Evolutionary conservation across 2,888 invertebrate genomes (phyloP), one percentile per base, ranked within the genome.

Genomic region (Amblyjoppa proteus): DNA sequence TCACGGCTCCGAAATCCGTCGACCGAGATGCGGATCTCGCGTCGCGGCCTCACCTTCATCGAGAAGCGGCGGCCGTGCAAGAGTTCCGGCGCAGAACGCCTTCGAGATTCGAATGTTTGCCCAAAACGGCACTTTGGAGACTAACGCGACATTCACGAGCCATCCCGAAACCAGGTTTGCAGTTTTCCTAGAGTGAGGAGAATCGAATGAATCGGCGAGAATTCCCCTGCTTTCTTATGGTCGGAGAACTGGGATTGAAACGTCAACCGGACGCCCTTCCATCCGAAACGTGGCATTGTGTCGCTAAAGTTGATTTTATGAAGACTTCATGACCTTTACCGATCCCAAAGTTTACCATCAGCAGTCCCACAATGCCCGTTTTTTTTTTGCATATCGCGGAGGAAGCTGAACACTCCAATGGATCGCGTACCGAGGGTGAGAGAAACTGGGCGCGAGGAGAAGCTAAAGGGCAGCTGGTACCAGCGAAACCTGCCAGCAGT

Each of bases 251-350:
- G 25, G 16, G 70, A 86, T 92, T 92, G 92, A 92, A 91, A 92
- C 87, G 91, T 92, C 92, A 91, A 86, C 84, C 87, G 83, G 83
- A 85, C 49, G 64, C 75, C 61, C 81, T 85, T 77, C 88, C 89
- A 86, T 89, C 83, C 88, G 81, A 83, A 82, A 89, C 84, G 84
- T 76, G 71, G 81, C 70, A 86, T 85, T 86, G 85, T 85, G 84
- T 84, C 79, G 81, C 82, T 90, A 90, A 90, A 91, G 90, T 92
- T 91, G 90, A 88, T 91, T 92, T 92, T 92, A 91, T 89, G 90
- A 90, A 88, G 84, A 90, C 90, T 89, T 89, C 88, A 89, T 90
- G 90, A 91, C 89, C 84, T 87, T 83, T 85, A 74, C 71, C 83
- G 81, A 81, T 82, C 81, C 86, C 71, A 56, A 76, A 25, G 61